Base-by-base conservation (phyloP, 1,140 invertebrate species). In the Zaprionus inermis region DNA sequence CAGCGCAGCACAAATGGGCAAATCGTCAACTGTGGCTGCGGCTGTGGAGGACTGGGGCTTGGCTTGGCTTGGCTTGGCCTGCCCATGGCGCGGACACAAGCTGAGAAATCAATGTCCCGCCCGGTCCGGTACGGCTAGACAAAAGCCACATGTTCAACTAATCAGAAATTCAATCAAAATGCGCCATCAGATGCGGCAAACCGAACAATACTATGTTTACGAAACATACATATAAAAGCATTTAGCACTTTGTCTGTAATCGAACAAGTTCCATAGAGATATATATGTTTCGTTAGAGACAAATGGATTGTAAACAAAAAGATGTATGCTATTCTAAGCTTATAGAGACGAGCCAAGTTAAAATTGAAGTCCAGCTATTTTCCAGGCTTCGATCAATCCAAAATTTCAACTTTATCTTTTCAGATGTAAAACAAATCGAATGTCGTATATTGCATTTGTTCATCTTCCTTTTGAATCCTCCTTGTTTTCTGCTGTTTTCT, bases 111-210 rank as follows among this genome's bases (percentile, higher is more conserved):
- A 88, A 82, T 82, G 83, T n/a, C 59, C 83, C 46, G 46, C 44
- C 44, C 24, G 5, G 24, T 28, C 24, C 5, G 24, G 24, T 5
- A 1, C 18, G 44, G 52, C 46, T 30, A 76, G 70, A 85, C 78
- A 85, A 81, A 85, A 63, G 78, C 83, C 83, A 70, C 79, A 86
- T 82, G 76, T 82, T 63, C 52, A 86, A 82, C 82, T 68, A 82
- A 86, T 86, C 82, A 86, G 81, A 82, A 88, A 79, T 82, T 79
- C 83, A 86, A 86, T 86, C 82, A 86, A 85, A 86, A 70, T 68
- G 71, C 75, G 67, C 74, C 76, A 49, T 78, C 66, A 61, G 34
- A 72, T 57, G 79, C 49, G 65, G 61, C 65, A 79, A 7, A 75
- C 32, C 51, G 58, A 72, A 60, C 60, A 72, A 75, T 72, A 72